Conservation (phyloP, 2,888 invertebrate genomes). For the Gymnoscelis rufifasciata region DNA sequence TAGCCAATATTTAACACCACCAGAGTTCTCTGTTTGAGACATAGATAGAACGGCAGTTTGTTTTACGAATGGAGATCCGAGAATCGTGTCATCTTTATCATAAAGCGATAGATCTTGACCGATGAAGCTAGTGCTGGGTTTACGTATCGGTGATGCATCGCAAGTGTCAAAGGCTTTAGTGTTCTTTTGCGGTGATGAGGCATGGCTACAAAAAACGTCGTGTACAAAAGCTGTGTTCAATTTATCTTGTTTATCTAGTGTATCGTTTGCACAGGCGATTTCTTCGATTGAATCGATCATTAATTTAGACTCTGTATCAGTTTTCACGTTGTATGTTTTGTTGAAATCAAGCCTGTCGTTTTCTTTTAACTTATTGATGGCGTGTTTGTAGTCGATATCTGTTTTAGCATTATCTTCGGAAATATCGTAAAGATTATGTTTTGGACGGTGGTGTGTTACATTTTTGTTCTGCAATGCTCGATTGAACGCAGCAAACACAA, state of each 20-base stretch:
- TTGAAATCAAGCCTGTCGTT: background rate
- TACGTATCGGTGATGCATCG: slow-evolving; percentile 51
- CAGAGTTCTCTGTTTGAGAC: slow-evolving; percentile 59
- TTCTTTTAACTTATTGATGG: background rate
- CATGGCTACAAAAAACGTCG: slow-evolving; percentile 30
- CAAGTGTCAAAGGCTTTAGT: slow-evolving; percentile 45
- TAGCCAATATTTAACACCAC: slow-evolving; percentile 70
- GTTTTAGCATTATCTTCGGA: background rate
- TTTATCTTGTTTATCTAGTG: slow-evolving; percentile 4
- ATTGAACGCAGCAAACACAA: slow-evolving; percentile 31
- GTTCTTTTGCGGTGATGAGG: slow-evolving; percentile 46
- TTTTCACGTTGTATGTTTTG: background rate
- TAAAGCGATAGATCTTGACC: slow-evolving; percentile 40
- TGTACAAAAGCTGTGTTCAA: slow-evolving; percentile 64
- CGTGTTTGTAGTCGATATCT: too few relatives aligned
- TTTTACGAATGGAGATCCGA: slow-evolving; percentile 58
- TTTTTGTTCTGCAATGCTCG: background rate
- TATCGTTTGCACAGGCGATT: slow-evolving; percentile 13
- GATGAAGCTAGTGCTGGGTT: slow-evolving; percentile 12
- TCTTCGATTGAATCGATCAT: background rate
- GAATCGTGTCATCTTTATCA: slow-evolving; percentile 45
- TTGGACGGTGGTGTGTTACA: background rate
- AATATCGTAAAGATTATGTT: background rate
- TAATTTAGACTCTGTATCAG: background rate
- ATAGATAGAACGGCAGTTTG: slow-evolving; percentile 56